Conservation (phyloP, 2,888 invertebrate genomes). For the Morpho helenor region DNA sequence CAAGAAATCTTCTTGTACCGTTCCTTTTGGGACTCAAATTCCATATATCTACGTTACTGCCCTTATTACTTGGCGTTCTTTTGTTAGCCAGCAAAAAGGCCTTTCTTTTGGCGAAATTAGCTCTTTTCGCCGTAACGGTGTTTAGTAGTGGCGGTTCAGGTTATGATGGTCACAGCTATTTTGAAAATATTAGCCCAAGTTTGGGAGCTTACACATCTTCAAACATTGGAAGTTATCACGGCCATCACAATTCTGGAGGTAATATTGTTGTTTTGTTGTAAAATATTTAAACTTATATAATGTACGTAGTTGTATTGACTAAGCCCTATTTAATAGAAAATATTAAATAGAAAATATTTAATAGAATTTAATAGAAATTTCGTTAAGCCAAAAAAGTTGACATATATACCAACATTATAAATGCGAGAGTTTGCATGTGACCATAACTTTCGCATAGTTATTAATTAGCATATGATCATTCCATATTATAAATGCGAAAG, state of each 20-base stretch:
- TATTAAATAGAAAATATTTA: no score
- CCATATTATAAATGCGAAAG: no score
- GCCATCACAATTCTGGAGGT: constrained; percentile 56
- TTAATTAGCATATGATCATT: no score
- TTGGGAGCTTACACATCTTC: constrained; percentile 47
- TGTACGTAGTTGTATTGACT: no score
- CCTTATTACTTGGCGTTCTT: constrained; percentile 84
- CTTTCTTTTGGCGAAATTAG: constrained; percentile 85
- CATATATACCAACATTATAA: no score
- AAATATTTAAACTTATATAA: no score
- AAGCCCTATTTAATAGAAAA: no score
- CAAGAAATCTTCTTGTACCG: constrained; percentile 86
- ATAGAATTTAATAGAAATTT: no score
- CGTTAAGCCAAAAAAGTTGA: no score
- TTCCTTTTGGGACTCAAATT: constrained; percentile 89
- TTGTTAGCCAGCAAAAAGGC: constrained; percentile 88
- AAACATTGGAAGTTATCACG: constrained; percentile 46
- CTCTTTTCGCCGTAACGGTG: constrained; percentile 84
- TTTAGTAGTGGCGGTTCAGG: constrained; percentile 79
- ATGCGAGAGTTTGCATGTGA: no score
- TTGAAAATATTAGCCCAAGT: constrained; percentile 45
- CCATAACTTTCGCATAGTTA: no score
- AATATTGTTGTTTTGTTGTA: not conserved
- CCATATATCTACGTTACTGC: constrained; percentile 86
- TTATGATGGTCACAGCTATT: constrained; percentile 52